Conservation (phyloP, 2,797 vertebrate genomes). For the Myotis findleyi region DNA sequence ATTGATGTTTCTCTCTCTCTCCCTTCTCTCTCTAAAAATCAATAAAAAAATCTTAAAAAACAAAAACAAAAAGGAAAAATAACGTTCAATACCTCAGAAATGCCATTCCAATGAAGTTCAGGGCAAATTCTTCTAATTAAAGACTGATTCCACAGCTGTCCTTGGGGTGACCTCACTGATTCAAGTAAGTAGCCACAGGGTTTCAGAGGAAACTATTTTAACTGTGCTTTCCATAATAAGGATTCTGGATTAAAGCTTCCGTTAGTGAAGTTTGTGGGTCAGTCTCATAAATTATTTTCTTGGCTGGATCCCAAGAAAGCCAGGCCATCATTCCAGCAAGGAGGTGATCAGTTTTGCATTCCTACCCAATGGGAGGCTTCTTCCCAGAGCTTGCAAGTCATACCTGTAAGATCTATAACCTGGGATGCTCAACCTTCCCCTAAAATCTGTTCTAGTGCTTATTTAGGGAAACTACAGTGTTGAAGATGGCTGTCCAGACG, state of each 20-base stretch:
- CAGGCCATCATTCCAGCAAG: slow-evolving; percentile 49
- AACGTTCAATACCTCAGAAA: slow-evolving; percentile 28
- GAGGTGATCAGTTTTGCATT: not conserved
- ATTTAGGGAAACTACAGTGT: not conserved
- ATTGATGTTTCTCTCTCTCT: not conserved
- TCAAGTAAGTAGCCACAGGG: slow-evolving; percentile 68
- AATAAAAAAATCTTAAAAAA: not conserved
- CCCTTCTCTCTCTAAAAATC: not conserved
- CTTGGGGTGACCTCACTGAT: slow-evolving; percentile 64
- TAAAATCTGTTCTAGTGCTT: not conserved
- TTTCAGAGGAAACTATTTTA: slow-evolving; percentile 70
- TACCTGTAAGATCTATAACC: not conserved
- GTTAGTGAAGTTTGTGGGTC: slow-evolving; percentile 68
- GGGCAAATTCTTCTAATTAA: slow-evolving; percentile 63
- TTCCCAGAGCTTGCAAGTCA: not conserved
- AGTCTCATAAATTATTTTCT: slow-evolving; percentile 74
- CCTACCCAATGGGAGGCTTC: slow-evolving; percentile 40
- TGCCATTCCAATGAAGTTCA: slow-evolving; percentile 46
- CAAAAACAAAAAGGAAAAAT: not conserved
- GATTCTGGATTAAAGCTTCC: slow-evolving; percentile 72
- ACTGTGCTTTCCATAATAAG: slow-evolving; percentile 69
- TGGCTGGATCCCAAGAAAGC: slow-evolving; percentile 72
- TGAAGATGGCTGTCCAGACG: not conserved
- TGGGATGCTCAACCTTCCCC: not conserved
- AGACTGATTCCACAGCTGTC: slow-evolving; percentile 56